Percentiles rank a stretch among this genome's conserved stretches.
Evolutionary conservation across 2,888 invertebrate species (phyloP).

Genomic region (Xiphydria camelus): DNA sequence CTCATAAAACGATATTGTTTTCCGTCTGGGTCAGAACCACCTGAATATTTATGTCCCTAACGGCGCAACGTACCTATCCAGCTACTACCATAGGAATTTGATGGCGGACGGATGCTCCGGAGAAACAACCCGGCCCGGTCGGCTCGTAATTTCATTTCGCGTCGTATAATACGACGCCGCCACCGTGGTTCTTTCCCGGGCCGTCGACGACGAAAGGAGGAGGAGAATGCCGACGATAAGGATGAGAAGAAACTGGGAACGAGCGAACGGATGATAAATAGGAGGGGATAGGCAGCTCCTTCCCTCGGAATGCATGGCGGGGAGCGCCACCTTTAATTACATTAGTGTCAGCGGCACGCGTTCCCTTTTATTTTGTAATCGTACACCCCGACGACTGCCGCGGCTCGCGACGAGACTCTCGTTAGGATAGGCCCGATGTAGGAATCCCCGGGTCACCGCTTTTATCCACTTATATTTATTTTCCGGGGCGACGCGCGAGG

Average conservation of each 20-base stretch:
- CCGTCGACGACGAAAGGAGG: no score
- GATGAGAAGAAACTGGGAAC: no score
- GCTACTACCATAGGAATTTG: constrained; percentile 3
- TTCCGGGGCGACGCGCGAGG: no score
- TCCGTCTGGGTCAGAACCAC: constrained; percentile 20
- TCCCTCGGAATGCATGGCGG: constrained; percentile 10
- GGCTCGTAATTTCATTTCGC: constrained; percentile 25
- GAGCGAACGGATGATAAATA: no score
- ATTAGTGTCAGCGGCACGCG: constrained; percentile 12
- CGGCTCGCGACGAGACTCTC: background rate
- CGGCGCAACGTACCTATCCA: no score
- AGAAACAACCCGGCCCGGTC: constrained; percentile 14
- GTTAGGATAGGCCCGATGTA: background rate
- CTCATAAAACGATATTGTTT: constrained; percentile 29
- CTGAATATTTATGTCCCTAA: constrained; percentile 28
- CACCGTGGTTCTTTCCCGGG: background rate
- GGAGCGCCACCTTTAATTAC: constrained; percentile 14
- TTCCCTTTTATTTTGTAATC: constrained; percentile 1
- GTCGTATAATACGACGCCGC: background rate
- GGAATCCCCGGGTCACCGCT: background rate
- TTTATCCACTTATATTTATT: no score
- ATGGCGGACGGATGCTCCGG: background rate
- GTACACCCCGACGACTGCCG: background rate
- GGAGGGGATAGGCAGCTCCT: background rate
- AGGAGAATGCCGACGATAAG: no score